These are phyloP conservation scores for Cydia amplana DNA, from an alignment of 1,140 invertebrate species.

Conservation along the genomic window DNA sequence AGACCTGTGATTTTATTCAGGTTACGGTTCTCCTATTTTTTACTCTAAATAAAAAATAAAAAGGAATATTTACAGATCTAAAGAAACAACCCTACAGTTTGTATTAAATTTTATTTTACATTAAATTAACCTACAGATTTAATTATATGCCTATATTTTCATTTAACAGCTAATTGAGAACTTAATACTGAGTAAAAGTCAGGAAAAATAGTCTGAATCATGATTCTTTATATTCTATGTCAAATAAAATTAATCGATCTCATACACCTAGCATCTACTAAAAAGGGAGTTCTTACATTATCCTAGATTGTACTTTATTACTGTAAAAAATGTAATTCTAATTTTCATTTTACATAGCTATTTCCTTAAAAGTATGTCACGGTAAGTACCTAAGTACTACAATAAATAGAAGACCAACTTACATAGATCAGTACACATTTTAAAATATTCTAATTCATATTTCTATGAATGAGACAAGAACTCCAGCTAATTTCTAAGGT, in stretches of 20 bases:
- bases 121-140: constrained; percentile 65
- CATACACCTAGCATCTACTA: constrained; percentile 63
- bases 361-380: constrained; percentile 70
- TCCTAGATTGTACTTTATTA: constrained; percentile 77
- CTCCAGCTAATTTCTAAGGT: constrained; percentile 67
- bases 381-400: constrained; percentile 75
- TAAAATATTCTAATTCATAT: constrained; percentile 64
- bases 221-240: constrained; percentile 60
- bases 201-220: constrained; percentile 59
- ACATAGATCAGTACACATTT: constrained; percentile 74
- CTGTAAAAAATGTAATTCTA: constrained; percentile 62
- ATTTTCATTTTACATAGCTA: constrained; percentile 67
- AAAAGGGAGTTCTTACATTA: constrained; percentile 60
- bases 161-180: constrained; percentile 71
- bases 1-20: background rate
- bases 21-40: background rate
- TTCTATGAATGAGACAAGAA: constrained; percentile 58
- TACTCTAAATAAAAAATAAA: constrained; percentile 35
- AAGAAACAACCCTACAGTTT: constrained; percentile 72
- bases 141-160: constrained; percentile 57
- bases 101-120: constrained; percentile 65
- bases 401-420: constrained; percentile 76
- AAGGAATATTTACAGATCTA: constrained; percentile 67
- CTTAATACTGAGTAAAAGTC: constrained; percentile 73
- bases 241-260: constrained; percentile 51